Base-by-base conservation (phyloP, 1,140 invertebrate species). In the Eumeta japonica region DNA sequence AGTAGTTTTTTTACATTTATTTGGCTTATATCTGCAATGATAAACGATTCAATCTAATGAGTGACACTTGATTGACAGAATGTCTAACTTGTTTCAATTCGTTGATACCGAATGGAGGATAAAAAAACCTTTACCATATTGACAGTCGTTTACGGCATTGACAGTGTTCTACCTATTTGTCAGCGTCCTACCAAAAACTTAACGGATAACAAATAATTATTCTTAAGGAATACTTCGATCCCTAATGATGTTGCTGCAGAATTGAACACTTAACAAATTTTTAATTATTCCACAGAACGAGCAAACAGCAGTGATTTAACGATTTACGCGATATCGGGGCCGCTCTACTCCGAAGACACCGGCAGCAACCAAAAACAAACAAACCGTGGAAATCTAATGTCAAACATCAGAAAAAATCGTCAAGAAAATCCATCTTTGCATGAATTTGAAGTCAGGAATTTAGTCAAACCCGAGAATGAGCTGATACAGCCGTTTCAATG, bases 401-500 rank as follows among this genome's bases (percentile, higher is more conserved):
- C 66, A 2, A 61, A 57, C 16, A 71, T 71, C 38, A 73, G 66
- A 1, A 48, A 73, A 37, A 54, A 65, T 34, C 63, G 71, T 10
- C 57, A 71, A 36, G 53, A 71, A 20, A 58, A 65, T n/a, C 53
- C 59, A 9, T 48, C 49, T 3, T 58, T 73, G 28, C 50, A 67
- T 30, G 58, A 65, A 12, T 36, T 62, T 7, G 54, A 67, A 46
- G 61, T 70, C 14, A 44, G 59, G 37, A 54, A 68, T 35, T 45
- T 70, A 3, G 53, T 67, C 0, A 56, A 63, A 42, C 64, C 67
- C n/a, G 52, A 66, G 62, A 59, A 0, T 50, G 60, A 32, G 55
- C 64, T 32, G 66, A 72, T 34, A 54, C 57, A 10, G 20, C 71
- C 75, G 0, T 77, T 77, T 41, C 52, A 65, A 41, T 77, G 75